Evolutionary conservation across 1,140 invertebrate genomes (phyloP), one percentile per base, ranked within the genome.

Genomic region (Holcopasites calliopsidis): DNA sequence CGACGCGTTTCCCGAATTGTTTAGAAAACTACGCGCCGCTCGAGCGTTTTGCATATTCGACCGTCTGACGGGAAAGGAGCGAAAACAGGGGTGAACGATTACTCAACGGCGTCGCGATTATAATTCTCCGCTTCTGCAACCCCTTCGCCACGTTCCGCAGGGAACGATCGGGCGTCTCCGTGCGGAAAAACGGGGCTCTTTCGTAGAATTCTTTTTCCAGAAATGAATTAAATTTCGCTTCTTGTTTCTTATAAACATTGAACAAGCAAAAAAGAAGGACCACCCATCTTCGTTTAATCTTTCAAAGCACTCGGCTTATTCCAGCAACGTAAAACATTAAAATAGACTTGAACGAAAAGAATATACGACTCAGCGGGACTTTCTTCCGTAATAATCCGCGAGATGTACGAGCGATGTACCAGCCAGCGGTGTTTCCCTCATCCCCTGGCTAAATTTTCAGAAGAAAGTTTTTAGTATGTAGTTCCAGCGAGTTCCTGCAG

Each of bases 61-160:
- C 1, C 50, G 35, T 38, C 38, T 66, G 23, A 1, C 16, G 13
- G 6, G 42, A 13, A 18, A 2, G 23, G 40, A 5, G 31, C 21
- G 35, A 10, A 28, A 10, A 55, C 49, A 44, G 33, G 55, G 55
- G 11, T 65, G 79, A 82, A n/a, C n/a, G n/a, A n/a, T 82, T 80
- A 82, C 61, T 66, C 64, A 50, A 52, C 71, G 26, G 40, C n/a
- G 40, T 72, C 57, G 35, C 49, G 47, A 57, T 54, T 28, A 69
- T 72, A 77, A 80, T 80, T 77, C 47, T 65, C 28, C 47, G 44
- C 26, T 2, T 31, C 57, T 18, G 10, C 5, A 68, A 70, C 49
- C 49, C 60, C 65, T 80, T 42, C n/a, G 13, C 11, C 1, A n/a
- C 38, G 13, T 47, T 60, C 69, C 50, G 33, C 6, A 38, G 33